Evolutionary conservation across 2,888 invertebrate genomes (phyloP).

Genomic region (Mayetiola destructor): DNA sequence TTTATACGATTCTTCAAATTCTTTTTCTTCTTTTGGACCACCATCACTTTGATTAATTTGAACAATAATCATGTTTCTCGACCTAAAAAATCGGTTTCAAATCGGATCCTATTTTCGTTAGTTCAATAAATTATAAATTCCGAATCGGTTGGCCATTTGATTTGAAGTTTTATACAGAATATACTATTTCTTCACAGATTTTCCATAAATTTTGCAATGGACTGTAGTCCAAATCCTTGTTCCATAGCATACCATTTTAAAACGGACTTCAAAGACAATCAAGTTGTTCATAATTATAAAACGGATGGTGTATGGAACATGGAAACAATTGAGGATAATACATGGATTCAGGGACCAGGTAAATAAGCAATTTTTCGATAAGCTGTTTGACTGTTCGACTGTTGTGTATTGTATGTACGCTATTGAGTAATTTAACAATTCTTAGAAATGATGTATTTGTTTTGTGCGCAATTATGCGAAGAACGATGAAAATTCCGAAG

Average conservation of each 20-base stretch:
- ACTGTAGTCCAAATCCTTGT: constrained; percentile 24
- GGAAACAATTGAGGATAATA: constrained; percentile 21
- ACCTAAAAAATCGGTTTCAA: not conserved
- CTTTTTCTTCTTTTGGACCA: not conserved
- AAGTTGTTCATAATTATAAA: constrained; percentile 30
- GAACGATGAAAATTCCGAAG: no score
- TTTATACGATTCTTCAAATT: not conserved
- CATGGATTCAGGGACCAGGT: constrained; percentile 27
- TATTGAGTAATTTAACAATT: no score
- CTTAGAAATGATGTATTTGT: no score
- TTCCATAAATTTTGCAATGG: constrained; percentile 32
- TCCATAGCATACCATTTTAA: constrained; percentile 33
- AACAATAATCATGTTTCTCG: not conserved
- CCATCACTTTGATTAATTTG: not conserved
- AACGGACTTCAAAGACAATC: constrained; percentile 18
- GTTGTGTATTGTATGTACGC: no score
- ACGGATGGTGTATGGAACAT: constrained; percentile 17
- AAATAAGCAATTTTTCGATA: not conserved
- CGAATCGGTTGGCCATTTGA: not conserved
- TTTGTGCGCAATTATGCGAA: no score
- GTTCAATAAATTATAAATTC: no score
- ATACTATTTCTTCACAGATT: constrained; percentile 25
- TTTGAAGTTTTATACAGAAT: no score
- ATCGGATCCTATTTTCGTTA: no score
- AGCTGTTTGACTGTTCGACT: not conserved